Conservation (phyloP, 2,888 invertebrate species). For the Arctia plantaginis region DNA sequence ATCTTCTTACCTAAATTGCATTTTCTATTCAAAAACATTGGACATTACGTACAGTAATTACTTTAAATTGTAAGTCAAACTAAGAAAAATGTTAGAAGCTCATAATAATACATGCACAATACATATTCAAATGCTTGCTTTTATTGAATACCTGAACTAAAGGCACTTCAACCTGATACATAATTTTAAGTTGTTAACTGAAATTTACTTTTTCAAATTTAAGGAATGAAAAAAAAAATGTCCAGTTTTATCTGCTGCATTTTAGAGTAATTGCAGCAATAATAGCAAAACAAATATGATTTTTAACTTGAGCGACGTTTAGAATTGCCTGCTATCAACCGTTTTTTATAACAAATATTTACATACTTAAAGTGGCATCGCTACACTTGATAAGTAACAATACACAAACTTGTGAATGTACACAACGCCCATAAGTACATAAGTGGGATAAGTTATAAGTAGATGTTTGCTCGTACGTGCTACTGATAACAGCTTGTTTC, state of each 20-base stretch:
- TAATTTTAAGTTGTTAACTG: too few relatives aligned
- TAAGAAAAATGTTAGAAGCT: neutral
- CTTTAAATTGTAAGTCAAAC: neutral
- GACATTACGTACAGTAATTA: too few relatives aligned
- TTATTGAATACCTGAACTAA: too few relatives aligned
- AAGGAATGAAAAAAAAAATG: neutral
- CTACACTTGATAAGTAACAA: conserved; percentile 3
- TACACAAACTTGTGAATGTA: conserved; percentile 11
- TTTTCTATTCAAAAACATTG: too few relatives aligned
- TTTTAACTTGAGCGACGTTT: neutral
- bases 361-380: neutral
- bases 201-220: neutral
- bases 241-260: neutral
- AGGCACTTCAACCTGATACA: too few relatives aligned
- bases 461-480: conserved; percentile 3
- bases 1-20: neutral
- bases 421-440: conserved; percentile 11
- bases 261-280: neutral
- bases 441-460: conserved; percentile 11
- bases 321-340: neutral
- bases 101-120: too few relatives aligned
- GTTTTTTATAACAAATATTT: neutral
- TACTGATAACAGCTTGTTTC: neutral
- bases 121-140: too few relatives aligned
- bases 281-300: neutral